Percentiles rank a stretch among this genome's conserved stretches.
phyloP scores from a whole-genome alignment of 1,140 invertebrate species.

The Zaprionus capensis region DNA sequence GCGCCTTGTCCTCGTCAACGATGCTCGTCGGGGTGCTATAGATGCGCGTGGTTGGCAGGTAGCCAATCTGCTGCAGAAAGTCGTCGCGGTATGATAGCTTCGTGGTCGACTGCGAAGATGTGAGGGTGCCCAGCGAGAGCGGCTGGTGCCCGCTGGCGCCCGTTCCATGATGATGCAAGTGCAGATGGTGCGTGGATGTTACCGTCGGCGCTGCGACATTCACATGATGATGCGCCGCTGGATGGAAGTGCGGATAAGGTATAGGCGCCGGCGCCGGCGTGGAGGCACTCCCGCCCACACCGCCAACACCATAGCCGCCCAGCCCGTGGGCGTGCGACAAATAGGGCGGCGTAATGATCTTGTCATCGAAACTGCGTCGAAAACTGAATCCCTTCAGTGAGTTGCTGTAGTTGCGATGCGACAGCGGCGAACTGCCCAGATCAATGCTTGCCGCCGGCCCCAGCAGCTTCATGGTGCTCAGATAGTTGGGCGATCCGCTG shows the following conservation, averaged over 20 bases:
- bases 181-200: conserved; percentile 62
- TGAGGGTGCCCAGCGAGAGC: conserved; percentile 65
- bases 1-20: conserved; percentile 81
- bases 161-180: conserved; percentile 51
- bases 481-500: conserved; percentile 49
- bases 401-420: conserved; percentile 79
- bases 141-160: conserved; percentile 52
- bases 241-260: conserved; percentile 74
- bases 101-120: conserved; percentile 79
- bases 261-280: conserved; percentile 46
- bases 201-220: conserved; percentile 38
- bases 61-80: conserved; percentile 83
- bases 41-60: conserved; percentile 82
- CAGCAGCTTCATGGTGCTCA: conserved; percentile 67
- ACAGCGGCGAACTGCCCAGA: conserved; percentile 76
- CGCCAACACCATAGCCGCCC: conserved; percentile 24
- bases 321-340: conserved; percentile 40
- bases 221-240: conserved; percentile 42
- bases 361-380: conserved; percentile 80
- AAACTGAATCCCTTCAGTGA: conserved; percentile 78
- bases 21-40: conserved; percentile 81
- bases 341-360: conserved; percentile 71
- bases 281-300: conserved; percentile 1
- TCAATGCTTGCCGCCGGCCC: conserved; percentile 79
- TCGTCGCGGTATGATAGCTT: conserved; percentile 82